Evolutionary conservation across 2,888 invertebrate genomes (phyloP).

Genomic region (Parnassius mnemosyne): DNA sequence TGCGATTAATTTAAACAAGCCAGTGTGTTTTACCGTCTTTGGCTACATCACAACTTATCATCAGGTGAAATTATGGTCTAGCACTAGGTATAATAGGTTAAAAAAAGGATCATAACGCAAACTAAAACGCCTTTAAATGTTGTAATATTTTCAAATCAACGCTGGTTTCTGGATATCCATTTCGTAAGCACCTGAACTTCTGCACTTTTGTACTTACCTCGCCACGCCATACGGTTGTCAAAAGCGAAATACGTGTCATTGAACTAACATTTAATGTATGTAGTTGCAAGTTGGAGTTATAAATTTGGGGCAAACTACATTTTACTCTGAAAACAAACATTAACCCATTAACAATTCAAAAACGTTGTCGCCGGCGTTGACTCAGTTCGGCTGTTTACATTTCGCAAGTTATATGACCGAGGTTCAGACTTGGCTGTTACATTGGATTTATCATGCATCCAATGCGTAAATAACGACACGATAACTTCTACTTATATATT

Average conservation of each 20-base stretch:
- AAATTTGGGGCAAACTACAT: neutral
- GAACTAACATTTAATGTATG: neutral
- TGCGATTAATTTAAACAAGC: no score
- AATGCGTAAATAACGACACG: conserved; percentile 11
- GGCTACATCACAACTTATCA: no score
- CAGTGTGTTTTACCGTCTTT: no score
- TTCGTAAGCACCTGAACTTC: no score
- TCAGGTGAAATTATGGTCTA: no score
- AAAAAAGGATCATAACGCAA: no score
- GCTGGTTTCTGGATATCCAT: no score
- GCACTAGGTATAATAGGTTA: no score
- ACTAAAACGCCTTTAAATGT: no score
- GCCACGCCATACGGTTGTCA: no score
- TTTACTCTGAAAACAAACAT: conserved; percentile 9
- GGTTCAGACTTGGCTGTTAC: conserved; percentile 4
- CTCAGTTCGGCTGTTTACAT: conserved; percentile 6
- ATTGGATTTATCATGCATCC: conserved; percentile 13
- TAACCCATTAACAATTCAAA: conserved; percentile 2
- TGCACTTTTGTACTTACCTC: no score
- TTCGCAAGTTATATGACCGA: conserved; percentile 6
- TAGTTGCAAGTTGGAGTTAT: neutral
- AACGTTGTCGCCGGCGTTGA: conserved; percentile 7
- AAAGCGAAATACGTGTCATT: neutral
- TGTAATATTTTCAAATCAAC: no score
- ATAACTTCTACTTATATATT: conserved; percentile 7